Evolutionary conservation across 1,140 invertebrate species (phyloP), one percentile per base, ranked within the genome.

Genomic region (Pseudomyrmex pallidus): DNA sequence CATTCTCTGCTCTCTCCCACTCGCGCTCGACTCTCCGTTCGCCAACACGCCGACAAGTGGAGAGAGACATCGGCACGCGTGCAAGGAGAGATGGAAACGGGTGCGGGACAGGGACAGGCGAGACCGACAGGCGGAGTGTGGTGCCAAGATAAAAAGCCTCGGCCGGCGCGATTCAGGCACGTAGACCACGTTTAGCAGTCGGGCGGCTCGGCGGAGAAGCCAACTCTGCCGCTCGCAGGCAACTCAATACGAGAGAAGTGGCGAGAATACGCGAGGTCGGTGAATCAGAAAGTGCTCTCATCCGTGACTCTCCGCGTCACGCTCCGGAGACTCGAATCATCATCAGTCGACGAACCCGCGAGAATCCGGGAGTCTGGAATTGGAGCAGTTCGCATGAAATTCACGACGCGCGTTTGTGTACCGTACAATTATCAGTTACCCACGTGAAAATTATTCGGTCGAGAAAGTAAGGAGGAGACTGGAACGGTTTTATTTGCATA

Each of bases 101-200:
- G 22, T 59, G 57, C 17, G 48, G 52, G 17, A 57, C 25, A 13
- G 82, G 56, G 56, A 52, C 35, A 64, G 35, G 35, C 17, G 50
- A 68, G 74, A 78, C 17, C 50, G 57, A 83, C 13, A 73, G 12
- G 62, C 46, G 22, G 61, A 44, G 50, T 48, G 59, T 48, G 59
- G 77, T 20, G 17, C 56, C 57, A 22, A 74, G 87, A 89, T 89
- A 89, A 89, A 89, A 84, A 86, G 84, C 87, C 66, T 5, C 62
- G 70, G 46, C 13, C 5, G 64, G 5, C 22, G 20, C 52, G 57
- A 61, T 74, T 59, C 85, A 76, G 87, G 82, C 92, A 90, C 91
- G 92, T 91, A 93, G 91, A 92, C 87, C 80, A 91, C 90, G 86
- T 59, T 91, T 85, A 89, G 86, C 91, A 89, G 87, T 90, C 90